These are phyloP conservation scores for Lasiurus borealis DNA, from an alignment of 2,113 vertebrate species.

Conservation along the genomic window DNA sequence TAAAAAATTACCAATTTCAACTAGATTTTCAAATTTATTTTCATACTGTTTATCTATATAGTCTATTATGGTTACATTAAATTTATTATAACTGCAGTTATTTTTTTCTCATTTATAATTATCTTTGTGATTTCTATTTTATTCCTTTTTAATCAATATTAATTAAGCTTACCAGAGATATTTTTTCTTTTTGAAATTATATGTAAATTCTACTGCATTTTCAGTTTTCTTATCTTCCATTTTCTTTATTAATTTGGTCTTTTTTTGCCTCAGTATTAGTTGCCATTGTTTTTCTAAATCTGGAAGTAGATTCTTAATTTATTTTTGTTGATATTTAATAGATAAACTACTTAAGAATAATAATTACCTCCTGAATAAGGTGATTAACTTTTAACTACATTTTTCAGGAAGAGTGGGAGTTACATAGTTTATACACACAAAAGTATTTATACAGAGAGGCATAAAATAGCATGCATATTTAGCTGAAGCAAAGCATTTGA, in stretches of 20 bases:
- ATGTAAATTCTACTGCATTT: background rate
- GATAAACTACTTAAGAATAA: background rate
- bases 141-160: background rate
- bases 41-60: background rate
- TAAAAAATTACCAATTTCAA: background rate
- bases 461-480: background rate
- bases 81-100: background rate
- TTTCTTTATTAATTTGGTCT: background rate
- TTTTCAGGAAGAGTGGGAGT: background rate
- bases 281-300: background rate
- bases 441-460: background rate
- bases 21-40: slow-evolving; percentile 18
- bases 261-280: background rate
- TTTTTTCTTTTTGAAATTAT: background rate
- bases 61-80: background rate
- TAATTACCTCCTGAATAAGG: background rate
- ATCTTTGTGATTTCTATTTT: slow-evolving; percentile 20
- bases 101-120: background rate
- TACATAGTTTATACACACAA: background rate
- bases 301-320: background rate
- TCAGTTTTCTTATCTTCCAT: background rate
- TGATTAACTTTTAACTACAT: slow-evolving; percentile 1
- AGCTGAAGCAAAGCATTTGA: background rate
- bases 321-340: background rate
- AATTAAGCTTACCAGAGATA: background rate